Evolutionary conservation across 1,140 invertebrate genomes (phyloP), one percentile per base, ranked within the genome.

Genomic region (Orchestia grillus): DNA sequence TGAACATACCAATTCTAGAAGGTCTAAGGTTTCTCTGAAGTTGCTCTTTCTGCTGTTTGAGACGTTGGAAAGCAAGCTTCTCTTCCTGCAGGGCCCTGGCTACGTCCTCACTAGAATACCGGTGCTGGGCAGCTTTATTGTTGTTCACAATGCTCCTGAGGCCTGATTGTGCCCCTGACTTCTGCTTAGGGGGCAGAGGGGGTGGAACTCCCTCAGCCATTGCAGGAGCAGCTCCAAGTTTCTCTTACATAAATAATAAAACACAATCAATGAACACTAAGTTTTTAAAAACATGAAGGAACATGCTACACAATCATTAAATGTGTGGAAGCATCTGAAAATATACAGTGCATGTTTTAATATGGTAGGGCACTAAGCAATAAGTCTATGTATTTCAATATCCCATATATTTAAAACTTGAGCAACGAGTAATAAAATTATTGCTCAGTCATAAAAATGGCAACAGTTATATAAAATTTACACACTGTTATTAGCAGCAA

Each of bases 201-300:
- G 96, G 96, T 91, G 96, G 96, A 8, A 36, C 87, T n/a, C 90
- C 96, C 88, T 96, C 96, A 43, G 87, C 96, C 96, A 96, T 96
- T 94, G 43, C 44, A 45, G 44, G 11, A 36, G 62, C 62, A 15
- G 28, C 62, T 77, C 62, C 11, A 77, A 23, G 28, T 36, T 77
- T 77, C 62, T 77, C 36, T 77, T 36, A 77, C 62, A 77, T 77
- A 77, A 77, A 28, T 36, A 77, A 15, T 77, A 3, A 3, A 77
- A 77, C 62, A 77, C 62, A 77, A 77, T 77, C 62, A 77, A 8
- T 77, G 62, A 28, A 77, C 36, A 36, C 62, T 77, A 77, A 36
- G 62, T 77, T 19, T 77, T 77, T 77, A 77, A 36, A 23, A 77
- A 77, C 62, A 53, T 53, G 19, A 53, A 6, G 6, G 47, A 53